Evolutionary conservation across 2,113 vertebrate genomes (phyloP).

Genomic region (Recurvirostra avosetta): DNA sequence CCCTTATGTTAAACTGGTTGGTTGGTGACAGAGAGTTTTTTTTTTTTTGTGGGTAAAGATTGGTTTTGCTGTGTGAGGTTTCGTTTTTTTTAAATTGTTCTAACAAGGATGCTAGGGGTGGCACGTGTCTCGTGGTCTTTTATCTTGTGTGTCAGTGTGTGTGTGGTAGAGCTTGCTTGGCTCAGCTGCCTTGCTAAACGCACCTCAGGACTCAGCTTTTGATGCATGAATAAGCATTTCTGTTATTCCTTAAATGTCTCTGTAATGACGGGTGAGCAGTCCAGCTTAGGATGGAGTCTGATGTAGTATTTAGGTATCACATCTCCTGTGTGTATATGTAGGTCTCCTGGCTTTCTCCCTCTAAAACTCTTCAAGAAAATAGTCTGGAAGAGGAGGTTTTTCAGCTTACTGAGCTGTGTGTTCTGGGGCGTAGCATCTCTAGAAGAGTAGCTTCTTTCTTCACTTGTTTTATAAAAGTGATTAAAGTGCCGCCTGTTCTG

Average conservation of each 20-base stretch:
- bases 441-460: neutral
- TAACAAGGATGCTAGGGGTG: neutral
- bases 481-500: neutral
- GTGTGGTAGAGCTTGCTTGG: neutral
- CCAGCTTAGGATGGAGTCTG: neutral
- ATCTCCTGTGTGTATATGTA: neutral
- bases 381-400: neutral
- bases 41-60: neutral
- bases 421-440: neutral
- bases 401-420: neutral
- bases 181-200: neutral
- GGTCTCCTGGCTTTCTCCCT: neutral
- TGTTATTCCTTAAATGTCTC: neutral
- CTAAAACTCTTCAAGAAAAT: neutral
- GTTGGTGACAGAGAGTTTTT: neutral
- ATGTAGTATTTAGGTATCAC: neutral
- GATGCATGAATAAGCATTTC: neutral
- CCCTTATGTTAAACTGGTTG: neutral
- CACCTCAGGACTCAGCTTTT: neutral
- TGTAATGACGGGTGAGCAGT: neutral
- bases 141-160: neutral
- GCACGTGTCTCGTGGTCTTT: rapidly evolving
- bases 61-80: neutral
- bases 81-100: neutral
- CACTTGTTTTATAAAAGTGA: neutral